Evolutionary conservation across 2,888 invertebrate genomes (phyloP).

Genomic region (Gymnoscelis rufifasciata): DNA sequence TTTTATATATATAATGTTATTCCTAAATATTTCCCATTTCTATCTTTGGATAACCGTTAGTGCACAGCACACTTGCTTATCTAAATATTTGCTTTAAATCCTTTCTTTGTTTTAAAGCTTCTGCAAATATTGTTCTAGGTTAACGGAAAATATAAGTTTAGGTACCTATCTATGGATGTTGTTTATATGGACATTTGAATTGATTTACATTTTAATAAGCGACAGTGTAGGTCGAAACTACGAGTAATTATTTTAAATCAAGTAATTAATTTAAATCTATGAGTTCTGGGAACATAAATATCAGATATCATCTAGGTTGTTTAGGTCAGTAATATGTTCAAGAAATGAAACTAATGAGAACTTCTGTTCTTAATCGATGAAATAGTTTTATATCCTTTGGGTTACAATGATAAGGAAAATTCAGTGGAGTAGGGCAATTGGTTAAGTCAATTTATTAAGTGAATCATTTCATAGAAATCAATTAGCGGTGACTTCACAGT

Average conservation of each 20-base stretch:
- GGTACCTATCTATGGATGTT: not conserved
- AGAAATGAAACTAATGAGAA: not conserved
- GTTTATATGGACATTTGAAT: not conserved
- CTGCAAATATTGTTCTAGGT: conserved; percentile 20
- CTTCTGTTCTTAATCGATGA: not conserved
- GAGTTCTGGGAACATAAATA: no score
- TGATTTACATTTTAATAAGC: not conserved
- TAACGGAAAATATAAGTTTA: conserved; percentile 12
- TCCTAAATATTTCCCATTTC: not conserved
- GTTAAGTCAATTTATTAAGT: not conserved
- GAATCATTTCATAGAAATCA: conserved; percentile 19
- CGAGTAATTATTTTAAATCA: no score
- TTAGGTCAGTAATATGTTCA: not conserved
- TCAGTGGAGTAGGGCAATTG: not conserved
- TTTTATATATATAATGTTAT: not conserved
- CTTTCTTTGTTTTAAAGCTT: conserved; percentile 12
- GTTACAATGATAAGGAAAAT: not conserved
- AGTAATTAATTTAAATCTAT: no score
- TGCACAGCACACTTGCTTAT: not conserved
- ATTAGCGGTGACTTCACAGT: conserved; percentile 20
- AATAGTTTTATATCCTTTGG: not conserved
- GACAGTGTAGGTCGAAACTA: no score
- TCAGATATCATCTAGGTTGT: not conserved
- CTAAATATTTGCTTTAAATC: conserved; percentile 1
- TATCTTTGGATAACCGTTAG: not conserved